Conservation (phyloP, 1,140 invertebrate species). For the Melanaphis sacchari region DNA sequence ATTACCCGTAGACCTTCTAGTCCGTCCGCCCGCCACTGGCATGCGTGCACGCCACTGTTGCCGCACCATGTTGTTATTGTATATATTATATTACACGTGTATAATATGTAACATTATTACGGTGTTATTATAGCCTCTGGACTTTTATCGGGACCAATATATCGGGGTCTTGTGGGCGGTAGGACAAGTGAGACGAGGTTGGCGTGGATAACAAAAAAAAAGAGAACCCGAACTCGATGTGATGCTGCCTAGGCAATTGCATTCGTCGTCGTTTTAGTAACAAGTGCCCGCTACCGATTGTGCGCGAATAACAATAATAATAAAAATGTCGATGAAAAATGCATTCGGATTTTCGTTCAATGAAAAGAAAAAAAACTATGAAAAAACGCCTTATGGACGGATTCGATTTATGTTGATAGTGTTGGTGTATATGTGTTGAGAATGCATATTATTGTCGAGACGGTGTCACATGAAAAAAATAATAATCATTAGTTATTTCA, state of each 20-base stretch:
- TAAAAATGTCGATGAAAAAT: neutral
- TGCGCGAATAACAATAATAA: neutral
- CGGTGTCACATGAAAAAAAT: neutral
- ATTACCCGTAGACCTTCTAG: conserved; percentile 21
- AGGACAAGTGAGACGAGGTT: neutral
- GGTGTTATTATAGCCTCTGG: neutral
- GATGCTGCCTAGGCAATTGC: neutral
- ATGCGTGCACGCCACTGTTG: neutral
- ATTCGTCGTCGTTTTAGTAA: neutral
- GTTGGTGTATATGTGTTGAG: neutral
- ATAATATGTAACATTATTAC: neutral
- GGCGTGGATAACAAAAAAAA: neutral
- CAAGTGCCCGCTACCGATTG: neutral
- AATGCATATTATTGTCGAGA: neutral
- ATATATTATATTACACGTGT: neutral
- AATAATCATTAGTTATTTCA: neutral
- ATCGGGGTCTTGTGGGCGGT: neutral
- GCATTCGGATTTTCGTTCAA: neutral
- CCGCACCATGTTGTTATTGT: neutral
- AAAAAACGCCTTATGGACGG: neutral
- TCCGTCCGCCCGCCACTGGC: neutral
- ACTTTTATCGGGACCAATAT: neutral
- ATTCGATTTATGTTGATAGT: neutral
- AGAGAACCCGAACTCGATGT: neutral
- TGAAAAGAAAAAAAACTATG: neutral